phyloP scores from a whole-genome alignment of 1,140 invertebrate genomes.

The Aphis gossypii region DNA sequence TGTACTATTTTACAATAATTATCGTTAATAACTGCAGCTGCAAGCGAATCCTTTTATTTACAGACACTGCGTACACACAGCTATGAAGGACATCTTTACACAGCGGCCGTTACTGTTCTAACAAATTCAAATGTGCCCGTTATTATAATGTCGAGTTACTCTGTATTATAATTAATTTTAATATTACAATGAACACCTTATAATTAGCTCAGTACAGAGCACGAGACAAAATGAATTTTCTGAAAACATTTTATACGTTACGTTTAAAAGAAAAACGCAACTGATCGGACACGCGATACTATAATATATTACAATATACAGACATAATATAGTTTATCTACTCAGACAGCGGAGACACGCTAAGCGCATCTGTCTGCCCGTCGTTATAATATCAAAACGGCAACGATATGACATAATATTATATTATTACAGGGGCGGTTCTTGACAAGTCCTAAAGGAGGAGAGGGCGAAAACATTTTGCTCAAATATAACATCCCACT shows the following conservation, averaged over 20 bases:
- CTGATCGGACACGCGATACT: background rate
- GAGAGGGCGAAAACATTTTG: background rate
- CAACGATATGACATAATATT: background rate
- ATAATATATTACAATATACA: background rate
- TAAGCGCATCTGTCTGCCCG: background rate
- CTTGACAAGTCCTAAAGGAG: background rate
- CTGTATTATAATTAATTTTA: background rate
- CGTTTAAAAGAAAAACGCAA: background rate
- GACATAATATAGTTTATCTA: background rate
- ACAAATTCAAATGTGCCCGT: background rate
- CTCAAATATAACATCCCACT: background rate
- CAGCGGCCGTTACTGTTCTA: background rate
- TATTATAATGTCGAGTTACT: background rate
- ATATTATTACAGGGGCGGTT: slow-evolving; percentile 7
- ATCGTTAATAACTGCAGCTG: background rate
- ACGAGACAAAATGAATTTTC: background rate
- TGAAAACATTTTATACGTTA: background rate
- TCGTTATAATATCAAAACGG: background rate
- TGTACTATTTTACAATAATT: background rate
- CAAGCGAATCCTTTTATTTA: background rate
- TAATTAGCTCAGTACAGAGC: background rate
- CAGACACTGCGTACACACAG: background rate
- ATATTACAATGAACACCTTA: background rate
- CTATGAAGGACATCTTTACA: background rate
- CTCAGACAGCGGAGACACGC: background rate